These are phyloP conservation scores for Eunapius fragilis DNA, from an alignment of 37 sponge, comb jelly and placozoan species.

Conservation along the genomic window DNA sequence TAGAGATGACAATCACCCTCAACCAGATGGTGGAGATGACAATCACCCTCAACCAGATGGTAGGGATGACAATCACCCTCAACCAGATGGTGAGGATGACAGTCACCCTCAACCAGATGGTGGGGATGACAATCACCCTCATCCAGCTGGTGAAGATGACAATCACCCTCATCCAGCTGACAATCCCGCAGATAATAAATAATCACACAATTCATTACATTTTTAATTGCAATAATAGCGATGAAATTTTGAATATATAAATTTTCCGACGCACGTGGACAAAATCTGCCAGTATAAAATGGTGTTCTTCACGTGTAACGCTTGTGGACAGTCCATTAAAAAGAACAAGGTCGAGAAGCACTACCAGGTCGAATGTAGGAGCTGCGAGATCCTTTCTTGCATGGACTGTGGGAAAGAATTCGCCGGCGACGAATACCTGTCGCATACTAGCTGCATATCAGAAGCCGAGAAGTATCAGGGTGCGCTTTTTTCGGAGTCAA, in stretches of 20 bases:
- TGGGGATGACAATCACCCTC: neutral
- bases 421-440: constrained; percentile 76
- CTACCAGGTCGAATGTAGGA: constrained; percentile 68
- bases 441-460: constrained; percentile 92
- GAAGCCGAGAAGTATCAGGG: constrained; percentile 99
- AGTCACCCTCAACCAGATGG: too few relatives aligned
- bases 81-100: too few relatives aligned
- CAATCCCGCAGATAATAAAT: neutral
- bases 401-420: constrained; percentile 97
- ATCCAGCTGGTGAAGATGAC: neutral
- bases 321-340: constrained; percentile 94
- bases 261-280: neutral
- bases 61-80: too few relatives aligned
- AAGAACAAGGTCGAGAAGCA: constrained; percentile 98
- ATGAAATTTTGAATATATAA: neutral
- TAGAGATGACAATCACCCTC: too few relatives aligned
- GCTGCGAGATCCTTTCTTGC: constrained; percentile 88
- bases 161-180: neutral
- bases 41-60: too few relatives aligned
- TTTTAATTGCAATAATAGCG: neutral
- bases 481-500: constrained; percentile 67
- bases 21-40: too few relatives aligned
- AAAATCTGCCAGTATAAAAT: too few relatives aligned
- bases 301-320: constrained; percentile 97
- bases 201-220: neutral